Evolutionary conservation across 1,140 invertebrate genomes (phyloP).

Genomic region (Ostrea denselamellosa): DNA sequence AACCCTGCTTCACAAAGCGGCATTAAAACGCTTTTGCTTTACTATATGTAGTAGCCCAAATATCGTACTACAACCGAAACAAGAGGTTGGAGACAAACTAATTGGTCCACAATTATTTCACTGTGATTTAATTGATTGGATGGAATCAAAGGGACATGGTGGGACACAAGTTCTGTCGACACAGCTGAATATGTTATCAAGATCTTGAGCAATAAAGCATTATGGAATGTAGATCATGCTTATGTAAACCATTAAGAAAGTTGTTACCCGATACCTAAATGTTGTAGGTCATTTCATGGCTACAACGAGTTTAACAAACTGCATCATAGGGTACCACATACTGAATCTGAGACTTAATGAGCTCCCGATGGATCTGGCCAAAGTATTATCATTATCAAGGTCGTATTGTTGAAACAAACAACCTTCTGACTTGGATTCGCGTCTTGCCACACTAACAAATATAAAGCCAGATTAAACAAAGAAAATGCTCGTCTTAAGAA

Average conservation of each 20-base stretch:
- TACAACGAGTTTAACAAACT: not conserved
- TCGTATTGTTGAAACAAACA: not conserved
- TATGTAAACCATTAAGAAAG: not conserved
- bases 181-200: not conserved
- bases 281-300: no score
- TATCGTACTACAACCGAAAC: no score
- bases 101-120: no score
- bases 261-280: no score
- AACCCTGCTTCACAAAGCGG: no score
- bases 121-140: no score
- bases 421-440: not conserved
- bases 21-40: no score
- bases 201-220: not conserved
- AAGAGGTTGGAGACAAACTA: no score
- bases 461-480: not conserved
- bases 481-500: constrained; percentile 18
- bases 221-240: constrained; percentile 14
- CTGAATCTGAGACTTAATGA: constrained; percentile 20
- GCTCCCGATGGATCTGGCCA: not conserved
- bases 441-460: not conserved
- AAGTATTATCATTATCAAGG: not conserved
- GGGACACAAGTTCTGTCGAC: no score
- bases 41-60: no score
- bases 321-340: not conserved
- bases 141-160: no score